phyloP scores from a whole-genome alignment of 2,797 vertebrate genomes.

The Gorsachius magnificus region DNA sequence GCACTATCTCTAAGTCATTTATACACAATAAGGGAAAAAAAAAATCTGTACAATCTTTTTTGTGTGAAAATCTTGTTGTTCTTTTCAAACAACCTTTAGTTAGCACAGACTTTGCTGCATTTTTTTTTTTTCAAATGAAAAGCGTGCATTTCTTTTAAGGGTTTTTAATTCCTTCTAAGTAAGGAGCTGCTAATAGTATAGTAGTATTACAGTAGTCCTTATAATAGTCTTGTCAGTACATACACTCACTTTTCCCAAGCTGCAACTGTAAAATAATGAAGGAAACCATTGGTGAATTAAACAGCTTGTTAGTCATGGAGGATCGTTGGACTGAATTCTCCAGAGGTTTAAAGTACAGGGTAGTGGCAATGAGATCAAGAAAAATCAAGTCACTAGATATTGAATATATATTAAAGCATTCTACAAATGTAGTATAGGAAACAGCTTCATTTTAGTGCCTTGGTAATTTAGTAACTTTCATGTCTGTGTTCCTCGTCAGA shows the following conservation, averaged over 20 bases:
- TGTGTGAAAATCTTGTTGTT: background rate
- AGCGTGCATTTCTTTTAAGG: background rate
- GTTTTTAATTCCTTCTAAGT: conserved; percentile 24
- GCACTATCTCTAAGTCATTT: background rate
- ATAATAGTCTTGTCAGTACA: conserved; percentile 43
- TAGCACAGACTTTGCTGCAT: background rate
- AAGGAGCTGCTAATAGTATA: background rate
- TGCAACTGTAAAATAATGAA: conserved; percentile 62
- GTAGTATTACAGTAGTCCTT: conserved; percentile 6
- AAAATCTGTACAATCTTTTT: background rate
- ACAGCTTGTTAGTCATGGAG: conserved; percentile 64
- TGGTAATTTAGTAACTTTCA: conserved; percentile 42
- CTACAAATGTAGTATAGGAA: background rate
- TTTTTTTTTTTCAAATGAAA: background rate
- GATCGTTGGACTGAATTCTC: conserved; percentile 50
- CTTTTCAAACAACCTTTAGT: background rate
- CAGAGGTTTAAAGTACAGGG: conserved; percentile 34
- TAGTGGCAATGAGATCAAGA: conserved; percentile 51
- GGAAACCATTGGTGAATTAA: conserved; percentile 65
- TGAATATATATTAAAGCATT: conserved; percentile 60
- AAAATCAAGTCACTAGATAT: conserved; percentile 52
- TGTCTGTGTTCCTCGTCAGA: conserved; percentile 1
- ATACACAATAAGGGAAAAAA: background rate
- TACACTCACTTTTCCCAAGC: conserved; percentile 32
- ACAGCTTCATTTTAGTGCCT: conserved; percentile 49